Percentiles rank a stretch among this genome's conserved stretches.
phyloP scores from a whole-genome alignment of 2,113 vertebrate species.

The Nyctibius bracteatus region DNA sequence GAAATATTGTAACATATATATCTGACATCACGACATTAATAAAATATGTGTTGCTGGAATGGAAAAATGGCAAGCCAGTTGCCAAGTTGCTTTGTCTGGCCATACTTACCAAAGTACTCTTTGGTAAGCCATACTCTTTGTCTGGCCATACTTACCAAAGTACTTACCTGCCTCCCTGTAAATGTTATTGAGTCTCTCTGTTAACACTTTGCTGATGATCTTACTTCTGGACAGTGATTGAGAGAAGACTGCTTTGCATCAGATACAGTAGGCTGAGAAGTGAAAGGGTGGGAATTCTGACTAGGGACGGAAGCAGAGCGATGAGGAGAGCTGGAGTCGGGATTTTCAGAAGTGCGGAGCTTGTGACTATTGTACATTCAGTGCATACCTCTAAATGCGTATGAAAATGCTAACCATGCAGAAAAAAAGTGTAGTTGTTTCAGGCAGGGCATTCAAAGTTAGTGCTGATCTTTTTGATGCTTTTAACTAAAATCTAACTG shows the following conservation, averaged over 20 bases:
- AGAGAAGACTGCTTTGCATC: not conserved
- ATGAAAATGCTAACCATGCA: not conserved
- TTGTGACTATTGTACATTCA: not conserved
- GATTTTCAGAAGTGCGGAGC: not conserved
- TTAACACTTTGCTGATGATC: not conserved
- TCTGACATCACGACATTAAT: not conserved
- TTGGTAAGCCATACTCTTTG: no score
- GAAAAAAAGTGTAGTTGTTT: not conserved
- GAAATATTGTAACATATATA: not conserved
- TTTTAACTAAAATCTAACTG: not conserved
- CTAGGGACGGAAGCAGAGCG: not conserved
- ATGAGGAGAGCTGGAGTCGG: not conserved
- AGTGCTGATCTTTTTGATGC: not conserved
- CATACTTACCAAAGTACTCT: not conserved
- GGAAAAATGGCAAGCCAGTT: not conserved
- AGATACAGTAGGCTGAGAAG: not conserved
- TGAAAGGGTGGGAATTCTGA: not conserved
- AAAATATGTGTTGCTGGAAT: not conserved
- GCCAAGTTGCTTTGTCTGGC: not conserved
- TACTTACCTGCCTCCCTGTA: not conserved
- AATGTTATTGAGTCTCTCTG: not conserved
- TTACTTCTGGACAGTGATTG: not conserved
- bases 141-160: not conserved
- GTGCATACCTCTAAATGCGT: not conserved
- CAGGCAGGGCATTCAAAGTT: not conserved